These are phyloP conservation scores for Dryococelus australis DNA, from an alignment of 2,888 invertebrate species.

Conservation along the genomic window DNA sequence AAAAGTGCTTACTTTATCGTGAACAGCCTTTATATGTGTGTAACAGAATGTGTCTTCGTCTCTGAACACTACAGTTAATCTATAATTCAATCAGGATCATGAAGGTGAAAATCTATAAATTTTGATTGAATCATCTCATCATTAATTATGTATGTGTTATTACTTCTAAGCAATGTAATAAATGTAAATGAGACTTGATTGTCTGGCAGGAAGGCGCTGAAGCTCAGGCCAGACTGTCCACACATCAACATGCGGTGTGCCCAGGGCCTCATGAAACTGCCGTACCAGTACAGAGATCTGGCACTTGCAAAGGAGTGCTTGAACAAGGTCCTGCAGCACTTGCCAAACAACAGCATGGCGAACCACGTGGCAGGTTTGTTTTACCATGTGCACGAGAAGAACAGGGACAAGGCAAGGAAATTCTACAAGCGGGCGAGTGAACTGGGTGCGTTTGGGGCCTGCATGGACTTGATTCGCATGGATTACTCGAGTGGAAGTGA, in stretches of 20 bases:
- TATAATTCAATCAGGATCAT: too few species aligned
- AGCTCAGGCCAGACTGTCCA: background rate
- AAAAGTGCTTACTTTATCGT: too few species aligned
- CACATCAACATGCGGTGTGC: constrained; percentile 38
- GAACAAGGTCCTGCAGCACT: constrained; percentile 28
- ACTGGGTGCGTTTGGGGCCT: constrained; percentile 19
- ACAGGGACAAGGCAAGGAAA: background rate
- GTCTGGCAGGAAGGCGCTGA: constrained; percentile 30
- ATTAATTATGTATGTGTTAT: too few species aligned
- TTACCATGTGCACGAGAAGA: background rate
- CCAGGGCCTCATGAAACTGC: constrained; percentile 34
- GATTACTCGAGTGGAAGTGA: background rate
- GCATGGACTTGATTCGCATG: constrained; percentile 23
- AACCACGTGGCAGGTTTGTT: constrained; percentile 33
- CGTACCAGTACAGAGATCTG: constrained; percentile 26
- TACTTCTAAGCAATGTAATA: too few species aligned
- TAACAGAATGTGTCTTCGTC: too few species aligned
- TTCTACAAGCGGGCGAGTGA: background rate
- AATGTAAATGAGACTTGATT: too few species aligned
- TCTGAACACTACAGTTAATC: too few species aligned
- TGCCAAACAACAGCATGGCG: constrained; percentile 38
- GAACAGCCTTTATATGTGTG: too few species aligned
- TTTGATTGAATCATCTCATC: too few species aligned
- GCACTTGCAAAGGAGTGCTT: constrained; percentile 33
- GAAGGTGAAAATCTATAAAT: too few species aligned